A percentile compares a stretch with the other conserved stretches of the same genome.
phyloP scores from a whole-genome alignment of 2,888 invertebrate species.

The Rhimphoctona megacephalus region DNA sequence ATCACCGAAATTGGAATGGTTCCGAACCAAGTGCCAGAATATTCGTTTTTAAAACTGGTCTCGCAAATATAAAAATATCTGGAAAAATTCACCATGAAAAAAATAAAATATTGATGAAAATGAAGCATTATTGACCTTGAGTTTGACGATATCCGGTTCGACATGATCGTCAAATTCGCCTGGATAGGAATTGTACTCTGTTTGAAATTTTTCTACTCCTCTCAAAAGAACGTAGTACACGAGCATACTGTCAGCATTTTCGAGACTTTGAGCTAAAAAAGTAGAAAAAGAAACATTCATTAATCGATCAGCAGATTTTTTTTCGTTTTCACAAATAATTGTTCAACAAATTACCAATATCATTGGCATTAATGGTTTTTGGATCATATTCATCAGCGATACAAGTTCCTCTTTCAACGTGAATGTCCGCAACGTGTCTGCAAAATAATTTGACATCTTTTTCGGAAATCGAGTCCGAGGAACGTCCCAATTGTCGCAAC shows the following conservation, averaged over 20 bases:
- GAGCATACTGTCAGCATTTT: slow-evolving; percentile 94
- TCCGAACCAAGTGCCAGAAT: too few relatives aligned
- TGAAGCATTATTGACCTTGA: slow-evolving; percentile 88
- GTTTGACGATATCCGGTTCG: slow-evolving; percentile 95
- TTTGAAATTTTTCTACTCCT: slow-evolving; percentile 95
- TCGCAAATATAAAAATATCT: not conserved
- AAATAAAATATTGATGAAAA: not conserved
- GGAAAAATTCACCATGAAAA: not conserved
- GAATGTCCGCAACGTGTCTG: slow-evolving; percentile 93
- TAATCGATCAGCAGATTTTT: slow-evolving; percentile 39
- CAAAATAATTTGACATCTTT: slow-evolving; percentile 94
- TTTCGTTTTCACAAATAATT: slow-evolving; percentile 31
- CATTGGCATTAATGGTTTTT: slow-evolving; percentile 87
- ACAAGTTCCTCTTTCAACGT: slow-evolving; percentile 91
- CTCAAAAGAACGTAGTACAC: slow-evolving; percentile 95
- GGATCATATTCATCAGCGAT: slow-evolving; percentile 93
- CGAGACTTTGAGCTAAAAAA: slow-evolving; percentile 88
- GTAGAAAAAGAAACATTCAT: slow-evolving; percentile 63
- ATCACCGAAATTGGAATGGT: not conserved
- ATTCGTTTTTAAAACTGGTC: too few relatives aligned
- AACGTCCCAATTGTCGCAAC: slow-evolving; percentile 91
- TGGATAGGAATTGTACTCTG: slow-evolving; percentile 95
- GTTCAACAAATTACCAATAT: slow-evolving; percentile 84
- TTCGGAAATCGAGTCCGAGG: slow-evolving; percentile 91
- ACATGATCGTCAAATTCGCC: slow-evolving; percentile 94